Evolutionary conservation across 1,140 invertebrate species (phyloP).

Genomic region (Drosophila melanogaster): Release_6_plus_ISO1_MT NC_004354.4:7224001-7224500

Average conservation of each 20-base stretch:
- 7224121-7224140: constrained; percentile 62
- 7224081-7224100: constrained; percentile 57
- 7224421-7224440: constrained; percentile 11
- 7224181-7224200: constrained; percentile 13
- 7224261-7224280: constrained; percentile 83
- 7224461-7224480: constrained; percentile 67
- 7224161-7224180: constrained; percentile 5
- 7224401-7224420: constrained; percentile 25
- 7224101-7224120: constrained; percentile 84
- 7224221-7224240: constrained; percentile 80
- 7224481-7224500: constrained; percentile 83
- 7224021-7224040: constrained; percentile 51
- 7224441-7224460: constrained; percentile 49
- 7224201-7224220: constrained; percentile 68
- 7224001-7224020: constrained; percentile 41
- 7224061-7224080: constrained; percentile 63
- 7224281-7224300: constrained; percentile 62
- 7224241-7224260: constrained; percentile 68
- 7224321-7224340: constrained; percentile 22
- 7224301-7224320: constrained; percentile 52
- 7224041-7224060: constrained; percentile 67
- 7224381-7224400: constrained; percentile 5
- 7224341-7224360: constrained; percentile 23
- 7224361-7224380: constrained; percentile 47
- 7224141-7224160: constrained; percentile 11